Evolutionary conservation across 2,888 invertebrate species (phyloP), one percentile per base, ranked within the genome.

Genomic region (Rambutsinella grinnellia): DNA sequence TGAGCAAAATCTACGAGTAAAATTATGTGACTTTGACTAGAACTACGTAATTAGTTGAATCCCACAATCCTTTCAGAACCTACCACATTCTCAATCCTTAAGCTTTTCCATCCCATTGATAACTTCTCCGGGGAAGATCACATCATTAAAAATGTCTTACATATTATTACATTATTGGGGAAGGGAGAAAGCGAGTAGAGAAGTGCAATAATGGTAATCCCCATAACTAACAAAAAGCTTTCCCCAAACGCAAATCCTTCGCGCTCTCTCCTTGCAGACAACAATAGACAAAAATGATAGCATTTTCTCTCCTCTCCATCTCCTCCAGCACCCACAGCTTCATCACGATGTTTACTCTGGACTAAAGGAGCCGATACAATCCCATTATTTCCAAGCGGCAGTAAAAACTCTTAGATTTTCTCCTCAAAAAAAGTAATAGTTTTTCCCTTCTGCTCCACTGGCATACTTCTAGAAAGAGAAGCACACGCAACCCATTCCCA

Each of bases 141-240:
- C 61, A 61, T 69, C 61, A 69, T 69, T 69, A 69, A 69, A 69
- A 54, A 61, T 61, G 69, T 54, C 54, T 69, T 69, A 54, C 24
- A 36, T 61, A 36, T 58, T 57, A 58, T 49, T 57, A 57, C 57
- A 57, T n/a, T 17, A 27, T 17, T 3, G 56, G 19, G 58, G 6
- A 66, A 66, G 56, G 24, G 56, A 56, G n/a, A 28, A 19, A 28
- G 13, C 53, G 28, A 61, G n/a, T n/a, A n/a, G n/a, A n/a, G n/a
- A n/a, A n/a, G 61, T 61, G 70, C 62, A 62, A 70, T 70, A 70
- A 62, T 62, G 62, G 56, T 70, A 70, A 70, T 70, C 62, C 70
- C 49, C 56, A 23, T 21, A 70, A 68, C 58, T 58, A 54, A 47
- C 26, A 23, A 27, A 49, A 70, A 54, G 21, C 36, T 36, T n/a